Conservation (phyloP, 2,888 invertebrate genomes). For the Agrochola circellaris region DNA sequence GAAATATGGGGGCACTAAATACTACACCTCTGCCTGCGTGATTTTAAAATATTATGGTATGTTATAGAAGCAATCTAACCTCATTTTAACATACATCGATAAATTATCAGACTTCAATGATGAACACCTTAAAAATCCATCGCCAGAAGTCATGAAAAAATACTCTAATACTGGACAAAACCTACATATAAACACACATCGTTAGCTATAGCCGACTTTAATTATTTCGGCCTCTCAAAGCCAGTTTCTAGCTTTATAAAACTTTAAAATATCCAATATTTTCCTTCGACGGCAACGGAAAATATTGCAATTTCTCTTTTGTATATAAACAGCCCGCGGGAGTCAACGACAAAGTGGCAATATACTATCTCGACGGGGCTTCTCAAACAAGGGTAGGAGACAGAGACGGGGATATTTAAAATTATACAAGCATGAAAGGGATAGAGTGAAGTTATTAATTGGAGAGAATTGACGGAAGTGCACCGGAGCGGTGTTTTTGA, state of each 20-base stretch:
- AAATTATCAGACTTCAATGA: background rate
- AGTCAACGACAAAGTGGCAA: constrained; percentile 90
- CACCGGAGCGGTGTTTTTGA: constrained; percentile 89
- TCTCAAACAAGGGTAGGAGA: constrained; percentile 89
- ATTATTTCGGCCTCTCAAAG: constrained; percentile 56
- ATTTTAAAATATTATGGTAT: too few relatives aligned
- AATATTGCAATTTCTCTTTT: constrained; percentile 87
- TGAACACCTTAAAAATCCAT: constrained; percentile 9
- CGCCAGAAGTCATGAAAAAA: constrained; percentile 8
- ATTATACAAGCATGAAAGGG: constrained; percentile 70
- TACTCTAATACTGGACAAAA: constrained; percentile 19
- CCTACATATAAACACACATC: background rate
- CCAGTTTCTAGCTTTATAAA: constrained; percentile 69
- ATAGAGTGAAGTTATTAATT: constrained; percentile 86
- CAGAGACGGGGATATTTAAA: constrained; percentile 71
- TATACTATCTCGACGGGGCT: constrained; percentile 89
- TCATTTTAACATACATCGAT: background rate
- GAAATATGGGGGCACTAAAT: too few relatives aligned
- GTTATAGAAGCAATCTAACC: too few relatives aligned
- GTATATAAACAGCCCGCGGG: constrained; percentile 86
- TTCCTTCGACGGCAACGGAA: constrained; percentile 77
- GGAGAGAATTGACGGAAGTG: constrained; percentile 90
- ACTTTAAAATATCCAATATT: constrained; percentile 83
- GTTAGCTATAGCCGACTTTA: constrained; percentile 45
- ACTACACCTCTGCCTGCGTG: too few relatives aligned